Evolutionary conservation across 53 echinoderm and acorn worm species (phyloP), one percentile per base, ranked within the genome.

Genomic region (Apostichopus leukothele): DNA sequence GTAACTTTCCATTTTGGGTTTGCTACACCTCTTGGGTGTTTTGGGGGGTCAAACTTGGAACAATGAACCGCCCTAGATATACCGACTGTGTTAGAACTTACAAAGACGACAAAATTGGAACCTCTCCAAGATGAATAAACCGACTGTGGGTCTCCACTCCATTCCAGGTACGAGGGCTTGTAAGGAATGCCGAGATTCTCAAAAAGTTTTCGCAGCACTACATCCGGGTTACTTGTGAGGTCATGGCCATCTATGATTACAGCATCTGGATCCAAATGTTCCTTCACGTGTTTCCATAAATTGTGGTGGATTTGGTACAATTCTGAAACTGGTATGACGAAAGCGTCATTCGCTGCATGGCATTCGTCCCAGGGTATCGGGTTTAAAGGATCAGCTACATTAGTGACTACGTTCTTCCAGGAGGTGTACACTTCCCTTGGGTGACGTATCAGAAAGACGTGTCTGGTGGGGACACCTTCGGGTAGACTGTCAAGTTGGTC

Each of bases 71-170:
- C 84, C 50, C 84, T 55, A 22, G 84, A 84, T 55, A 16, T 50
- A 7, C 16, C 18, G 7, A 9, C 25, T 12, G 66, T 84, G 16
- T 66, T 9, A 9, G 67, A 63, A 23, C 7, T 6, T 20, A 0
- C 5, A 12, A 84, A 23, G 8, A 84, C 84, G 7, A 63, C 26
- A 11, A 26, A 13, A 26, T 6, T 21, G 7, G 63, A 61, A 10
- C 84, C 84, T 39, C 60, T 84, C 84, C 84, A 84, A 5, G 84
- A 67, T 21, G 84, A 84, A 84, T 23, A 84, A 6, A 84, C 84
- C 25, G 26, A 50, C 50, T 84, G 66, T 21, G 60, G 61, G 25
- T 84, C 84, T 26, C 9, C 84, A 19, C 25, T 11, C 84, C 84
- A 84, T 59, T 84, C 23, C 22, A 84, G 50, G 39, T 84, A 84